These are phyloP conservation scores for Armadillidium nasatum DNA, from an alignment of 1,140 invertebrate genomes.

Conservation along the genomic window DNA sequence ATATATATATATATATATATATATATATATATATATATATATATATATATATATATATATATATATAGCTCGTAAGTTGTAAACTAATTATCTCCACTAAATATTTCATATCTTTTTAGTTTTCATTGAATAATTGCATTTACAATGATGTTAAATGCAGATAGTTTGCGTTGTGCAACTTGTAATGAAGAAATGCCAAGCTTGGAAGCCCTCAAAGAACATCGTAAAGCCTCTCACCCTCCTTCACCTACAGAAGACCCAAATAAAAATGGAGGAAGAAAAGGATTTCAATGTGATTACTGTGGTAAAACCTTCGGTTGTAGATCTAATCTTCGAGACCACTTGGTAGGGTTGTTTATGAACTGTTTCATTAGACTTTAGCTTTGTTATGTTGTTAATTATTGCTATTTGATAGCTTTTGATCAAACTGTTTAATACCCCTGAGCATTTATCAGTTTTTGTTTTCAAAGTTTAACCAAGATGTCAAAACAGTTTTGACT, in stretches of 20 bases:
- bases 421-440: too few species aligned
- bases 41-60: too few species aligned
- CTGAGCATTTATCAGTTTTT: too few species aligned
- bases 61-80: too few species aligned
- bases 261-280: background rate
- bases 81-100: too few species aligned
- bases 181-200: conserved; percentile 37
- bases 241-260: conserved; percentile 16
- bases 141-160: background rate
- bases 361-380: background rate
- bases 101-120: background rate
- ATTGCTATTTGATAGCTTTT: too few species aligned
- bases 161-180: conserved; percentile 37
- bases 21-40: too few species aligned
- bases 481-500: too few species aligned
- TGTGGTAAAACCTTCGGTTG: conserved; percentile 43
- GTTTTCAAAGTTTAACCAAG: too few species aligned
- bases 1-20: too few species aligned
- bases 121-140: too few species aligned
- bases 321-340: conserved; percentile 39
- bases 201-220: conserved; percentile 39
- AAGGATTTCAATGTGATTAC: conserved; percentile 41
- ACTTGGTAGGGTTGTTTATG: conserved; percentile 31
- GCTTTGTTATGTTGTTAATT: background rate
- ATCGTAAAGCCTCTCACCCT: conserved; percentile 35